Conservation (phyloP, 1,140 invertebrate genomes). For the Achroia grisella region DNA sequence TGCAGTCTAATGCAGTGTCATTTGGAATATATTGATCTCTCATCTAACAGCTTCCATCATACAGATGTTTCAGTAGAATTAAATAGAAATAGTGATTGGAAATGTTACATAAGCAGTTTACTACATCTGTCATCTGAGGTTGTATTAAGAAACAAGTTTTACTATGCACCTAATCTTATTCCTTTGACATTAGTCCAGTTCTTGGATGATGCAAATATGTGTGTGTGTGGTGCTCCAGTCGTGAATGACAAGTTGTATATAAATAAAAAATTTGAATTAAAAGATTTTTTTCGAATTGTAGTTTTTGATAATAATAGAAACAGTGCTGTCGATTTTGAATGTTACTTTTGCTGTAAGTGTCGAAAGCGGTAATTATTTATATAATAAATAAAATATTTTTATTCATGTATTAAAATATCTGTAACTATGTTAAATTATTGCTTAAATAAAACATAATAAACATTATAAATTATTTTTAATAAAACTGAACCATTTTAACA, state of each 20-base stretch:
- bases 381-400: neutral
- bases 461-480: neutral
- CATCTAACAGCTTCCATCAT: conserved; percentile 67
- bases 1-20: conserved; percentile 72
- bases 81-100: conserved; percentile 54
- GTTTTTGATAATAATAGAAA: conserved; percentile 54
- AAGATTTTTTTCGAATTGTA: conserved; percentile 55
- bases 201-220: conserved; percentile 77
- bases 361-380: conserved; percentile 21
- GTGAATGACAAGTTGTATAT: conserved; percentile 67
- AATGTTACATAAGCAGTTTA: conserved; percentile 50
- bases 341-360: conserved; percentile 78
- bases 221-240: conserved; percentile 76
- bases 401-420: neutral
- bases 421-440: neutral
- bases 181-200: conserved; percentile 76
- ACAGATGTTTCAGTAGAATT: conserved; percentile 35
- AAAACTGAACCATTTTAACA: neutral
- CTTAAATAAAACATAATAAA: neutral
- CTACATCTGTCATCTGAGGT: conserved; percentile 42
- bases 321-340: conserved; percentile 70
- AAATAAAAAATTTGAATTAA: conserved; percentile 48
- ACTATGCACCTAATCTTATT: conserved; percentile 75
- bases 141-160: conserved; percentile 58
- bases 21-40: conserved; percentile 74